phyloP scores from a whole-genome alignment of 2,797 vertebrate genomes.

The Anguilla megastoma region DNA sequence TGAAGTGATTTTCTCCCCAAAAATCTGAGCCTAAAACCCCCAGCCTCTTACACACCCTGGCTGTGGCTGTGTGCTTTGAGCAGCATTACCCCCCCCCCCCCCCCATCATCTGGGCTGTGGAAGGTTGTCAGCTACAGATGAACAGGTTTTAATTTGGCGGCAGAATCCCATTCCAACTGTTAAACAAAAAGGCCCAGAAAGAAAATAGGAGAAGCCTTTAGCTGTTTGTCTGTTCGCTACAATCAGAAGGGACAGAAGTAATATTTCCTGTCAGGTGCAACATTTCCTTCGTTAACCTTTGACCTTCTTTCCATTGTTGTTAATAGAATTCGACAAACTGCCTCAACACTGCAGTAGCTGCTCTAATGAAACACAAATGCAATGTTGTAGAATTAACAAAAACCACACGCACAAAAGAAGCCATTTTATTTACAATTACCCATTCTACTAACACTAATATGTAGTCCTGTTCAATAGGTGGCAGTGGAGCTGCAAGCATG shows the following conservation, averaged over 20 bases:
- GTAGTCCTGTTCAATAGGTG: not conserved
- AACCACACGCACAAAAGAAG: not conserved
- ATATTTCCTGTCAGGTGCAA: conserved; percentile 3
- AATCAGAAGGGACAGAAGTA: not conserved
- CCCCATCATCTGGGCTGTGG: not conserved
- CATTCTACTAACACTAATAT: too few species aligned
- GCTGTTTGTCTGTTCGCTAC: not conserved
- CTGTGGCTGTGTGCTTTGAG: conserved; percentile 23
- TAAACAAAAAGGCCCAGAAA: not conserved
- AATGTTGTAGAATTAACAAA: not conserved
- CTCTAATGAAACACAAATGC: not conserved
- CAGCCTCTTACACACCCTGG: not conserved
- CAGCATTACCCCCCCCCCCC: conserved; percentile 35
- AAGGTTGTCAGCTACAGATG: not conserved
- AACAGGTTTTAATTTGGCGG: conserved; percentile 19
- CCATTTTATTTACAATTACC: not conserved
- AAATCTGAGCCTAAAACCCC: not conserved
- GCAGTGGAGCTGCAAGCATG: not conserved
- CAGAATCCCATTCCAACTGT: not conserved
- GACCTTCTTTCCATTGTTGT: not conserved
- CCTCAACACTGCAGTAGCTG: not conserved
- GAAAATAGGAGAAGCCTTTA: not conserved
- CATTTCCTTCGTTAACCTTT: conserved; percentile 9
- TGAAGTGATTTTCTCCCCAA: not conserved
- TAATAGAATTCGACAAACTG: conserved; percentile 7